phyloP scores from a whole-genome alignment of 2,113 vertebrate species.

The Marcusenius ussheri region DNA sequence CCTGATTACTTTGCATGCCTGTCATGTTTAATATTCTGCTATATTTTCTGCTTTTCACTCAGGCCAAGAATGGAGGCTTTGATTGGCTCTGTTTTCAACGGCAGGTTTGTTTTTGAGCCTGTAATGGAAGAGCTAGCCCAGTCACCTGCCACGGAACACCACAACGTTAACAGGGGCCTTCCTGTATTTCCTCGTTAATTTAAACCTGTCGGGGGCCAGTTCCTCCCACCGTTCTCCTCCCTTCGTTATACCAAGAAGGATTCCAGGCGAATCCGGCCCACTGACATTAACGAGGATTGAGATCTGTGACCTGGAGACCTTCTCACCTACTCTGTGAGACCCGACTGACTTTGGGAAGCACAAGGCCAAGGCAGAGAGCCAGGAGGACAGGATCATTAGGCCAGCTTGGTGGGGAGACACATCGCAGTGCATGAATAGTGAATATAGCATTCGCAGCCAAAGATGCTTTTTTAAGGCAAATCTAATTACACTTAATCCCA shows the following conservation, averaged over 20 bases:
- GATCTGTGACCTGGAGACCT: conserved; percentile 15
- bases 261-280: neutral
- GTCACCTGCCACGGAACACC: neutral
- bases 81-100: neutral
- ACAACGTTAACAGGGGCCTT: neutral
- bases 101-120: neutral
- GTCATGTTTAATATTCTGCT: neutral
- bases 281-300: conserved; percentile 17
- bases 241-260: neutral
- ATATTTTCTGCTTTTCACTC: neutral
- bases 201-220: neutral
- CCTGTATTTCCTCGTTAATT: neutral
- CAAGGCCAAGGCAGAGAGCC: neutral
- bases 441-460: neutral
- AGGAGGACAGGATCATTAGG: neutral
- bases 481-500: neutral
- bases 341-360: neutral
- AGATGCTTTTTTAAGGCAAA: neutral
- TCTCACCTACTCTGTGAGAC: neutral
- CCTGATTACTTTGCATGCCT: neutral
- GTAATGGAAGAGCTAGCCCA: neutral
- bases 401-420: neutral
- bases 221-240: neutral
- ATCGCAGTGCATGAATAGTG: neutral
- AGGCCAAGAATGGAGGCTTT: neutral